Base-by-base conservation (phyloP, 2,113 vertebrate genomes). In the Hiodon alosoides region DNA sequence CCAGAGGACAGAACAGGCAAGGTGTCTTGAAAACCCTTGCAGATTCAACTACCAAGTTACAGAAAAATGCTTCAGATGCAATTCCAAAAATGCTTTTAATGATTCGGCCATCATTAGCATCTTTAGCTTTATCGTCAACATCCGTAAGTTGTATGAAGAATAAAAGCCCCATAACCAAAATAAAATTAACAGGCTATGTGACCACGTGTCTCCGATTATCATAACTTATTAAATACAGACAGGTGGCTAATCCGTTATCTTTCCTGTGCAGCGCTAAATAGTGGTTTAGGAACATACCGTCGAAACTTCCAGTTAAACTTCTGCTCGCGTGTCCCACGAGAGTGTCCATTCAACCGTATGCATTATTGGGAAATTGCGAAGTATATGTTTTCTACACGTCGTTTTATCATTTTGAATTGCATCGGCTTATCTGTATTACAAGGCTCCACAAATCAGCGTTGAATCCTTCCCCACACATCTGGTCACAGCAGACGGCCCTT, bases 281-380 rank as follows among this genome's bases (percentile, higher is more conserved):
- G 86, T 77, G 73, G 69, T 85, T 84, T 82, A 79, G 31, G 83
- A 72, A 76, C 60, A 62, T 71, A 71, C 78, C 67, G 73, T 70
- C 79, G 74, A 82, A 81, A 82, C 73, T 69, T 77, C 79, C 81
- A 79, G 78, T 80, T 83, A 88, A 90, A 88, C 84, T 82, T 76
- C 67, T 73, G 68, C 74, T 72, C 62, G 70, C 80, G 71, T 55
- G 72, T 31, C 31, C 31, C 31, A 31, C 11, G 67, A 55, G 78
- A 76, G 72, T 61, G 70, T 67, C 78, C 70, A 70, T 68, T 67
- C 58, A 64, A 69, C 72, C 75, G 75, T 55, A 11, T 62, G 51
- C 5, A 51, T 48, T 60, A 55, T 16, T 48, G 17, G 16, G 59
- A 67, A 67, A 47, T 46, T 2, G 10, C 13, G n/a, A 14, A 14